phyloP scores from a whole-genome alignment of 2,797 vertebrate genomes.

The Urocyon cinereoargenteus region DNA sequence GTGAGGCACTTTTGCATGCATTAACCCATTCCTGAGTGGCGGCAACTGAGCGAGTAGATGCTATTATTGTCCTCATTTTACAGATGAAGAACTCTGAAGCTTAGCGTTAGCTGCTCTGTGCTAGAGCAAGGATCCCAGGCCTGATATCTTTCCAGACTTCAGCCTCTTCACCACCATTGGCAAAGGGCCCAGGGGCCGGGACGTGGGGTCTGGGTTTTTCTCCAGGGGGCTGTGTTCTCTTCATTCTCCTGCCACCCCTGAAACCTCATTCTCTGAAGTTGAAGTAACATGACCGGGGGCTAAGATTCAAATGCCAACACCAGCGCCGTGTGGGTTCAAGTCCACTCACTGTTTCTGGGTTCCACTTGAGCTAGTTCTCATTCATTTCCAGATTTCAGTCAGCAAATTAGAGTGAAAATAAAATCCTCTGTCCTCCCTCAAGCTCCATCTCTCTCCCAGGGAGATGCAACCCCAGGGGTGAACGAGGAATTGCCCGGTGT shows the following conservation, averaged over 20 bases:
- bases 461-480: neutral
- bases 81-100: neutral
- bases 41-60: neutral
- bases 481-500: neutral
- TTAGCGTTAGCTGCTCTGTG: neutral
- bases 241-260: accelerated
- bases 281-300: accelerated
- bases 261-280: too few relatives aligned
- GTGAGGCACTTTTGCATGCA: neutral
- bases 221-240: neutral
- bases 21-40: neutral
- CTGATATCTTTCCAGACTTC: neutral
- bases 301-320: accelerated
- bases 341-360: neutral
- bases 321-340: neutral
- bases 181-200: neutral
- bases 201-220: neutral
- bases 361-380: neutral
- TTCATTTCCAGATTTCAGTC: neutral
- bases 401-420: neutral
- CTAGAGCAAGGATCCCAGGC: neutral
- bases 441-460: neutral
- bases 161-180: neutral
- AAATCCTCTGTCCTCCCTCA: neutral
- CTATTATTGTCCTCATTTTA: neutral